A percentile compares a stretch with the other conserved stretches of the same genome.
Evolutionary conservation across 2,113 vertebrate species (phyloP).

Genomic region (Pycnonotus jocosus): DNA sequence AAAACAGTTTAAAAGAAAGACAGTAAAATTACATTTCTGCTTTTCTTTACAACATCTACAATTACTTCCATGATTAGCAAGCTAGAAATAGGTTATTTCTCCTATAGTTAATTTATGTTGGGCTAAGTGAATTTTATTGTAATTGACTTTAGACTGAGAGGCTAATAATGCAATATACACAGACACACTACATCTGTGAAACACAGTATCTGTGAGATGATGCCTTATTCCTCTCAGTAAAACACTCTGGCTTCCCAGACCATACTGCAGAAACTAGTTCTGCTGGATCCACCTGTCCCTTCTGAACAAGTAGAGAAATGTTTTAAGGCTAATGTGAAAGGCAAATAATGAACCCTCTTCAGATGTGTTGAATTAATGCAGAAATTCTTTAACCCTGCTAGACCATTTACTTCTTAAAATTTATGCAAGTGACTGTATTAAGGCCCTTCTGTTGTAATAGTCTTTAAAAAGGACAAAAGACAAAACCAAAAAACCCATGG

Average conservation of each 20-base stretch:
- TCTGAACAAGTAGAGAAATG: neutral
- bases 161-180: neutral
- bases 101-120: neutral
- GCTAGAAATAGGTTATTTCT: neutral
- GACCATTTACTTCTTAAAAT: neutral
- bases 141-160: neutral
- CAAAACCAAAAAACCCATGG: neutral
- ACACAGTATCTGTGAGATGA: neutral
- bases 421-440: neutral
- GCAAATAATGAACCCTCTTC: neutral
- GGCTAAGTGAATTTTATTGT: neutral
- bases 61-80: neutral
- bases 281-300: neutral
- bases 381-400: neutral
- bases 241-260: neutral
- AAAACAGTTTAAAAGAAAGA: neutral
- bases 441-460: neutral
- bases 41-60: neutral
- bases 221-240: neutral
- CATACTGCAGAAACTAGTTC: neutral
- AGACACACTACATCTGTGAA: neutral
- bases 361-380: neutral
- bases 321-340: neutral
- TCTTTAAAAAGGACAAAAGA: neutral
- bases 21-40: neutral